Base-by-base conservation (phyloP, 2,113 vertebrate species). In the Carassius auratus region DNA sequence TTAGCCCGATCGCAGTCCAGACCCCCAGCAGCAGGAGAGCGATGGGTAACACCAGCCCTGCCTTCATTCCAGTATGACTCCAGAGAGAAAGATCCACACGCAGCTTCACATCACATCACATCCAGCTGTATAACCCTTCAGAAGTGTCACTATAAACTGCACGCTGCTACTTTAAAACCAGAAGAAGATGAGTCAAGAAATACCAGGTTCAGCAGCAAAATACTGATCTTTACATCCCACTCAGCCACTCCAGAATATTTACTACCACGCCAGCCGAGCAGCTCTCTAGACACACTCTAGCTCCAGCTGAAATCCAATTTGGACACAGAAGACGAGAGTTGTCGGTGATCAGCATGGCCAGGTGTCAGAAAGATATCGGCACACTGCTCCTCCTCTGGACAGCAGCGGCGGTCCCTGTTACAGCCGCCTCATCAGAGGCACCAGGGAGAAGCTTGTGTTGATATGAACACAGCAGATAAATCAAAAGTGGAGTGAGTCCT, bases 61-160 rank as follows among this genome's bases (percentile, higher is more conserved):
- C 85, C 91, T 94, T 95, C 96, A 97, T 98, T 89, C 85, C 86
- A 74, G 76, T 87, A 91, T 93, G 93, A 90, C 93, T 83, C 76
- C 88, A 84, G 17, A 87, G 86, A 69, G 61, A 26, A 5, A 84
- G 89, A 86, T 87, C 89, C 84, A 45, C 15, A 45, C 8, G 68
- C 68, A 79, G 74, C 84, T 77, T 83, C 86, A 84, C 78, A 19
- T 71, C 84, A 73, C 87, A 42, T 89, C 84, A 87, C 90, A 48
- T 19, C 42, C 14, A 42, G 69, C 75, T 73, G 52, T 36, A 6
- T 15, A 81, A 38, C 69, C 9, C 68, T n/a, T 71, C 42, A 36
- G 38, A 61, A 61, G 59, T 78, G 48, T 52, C n/a, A 21, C 48
- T 17, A 62, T 55, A 45, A 66, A 62, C 82, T 52, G 66, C 21